phyloP scores from a whole-genome alignment of 2,888 invertebrate genomes.

The Melanostoma mellinum region DNA sequence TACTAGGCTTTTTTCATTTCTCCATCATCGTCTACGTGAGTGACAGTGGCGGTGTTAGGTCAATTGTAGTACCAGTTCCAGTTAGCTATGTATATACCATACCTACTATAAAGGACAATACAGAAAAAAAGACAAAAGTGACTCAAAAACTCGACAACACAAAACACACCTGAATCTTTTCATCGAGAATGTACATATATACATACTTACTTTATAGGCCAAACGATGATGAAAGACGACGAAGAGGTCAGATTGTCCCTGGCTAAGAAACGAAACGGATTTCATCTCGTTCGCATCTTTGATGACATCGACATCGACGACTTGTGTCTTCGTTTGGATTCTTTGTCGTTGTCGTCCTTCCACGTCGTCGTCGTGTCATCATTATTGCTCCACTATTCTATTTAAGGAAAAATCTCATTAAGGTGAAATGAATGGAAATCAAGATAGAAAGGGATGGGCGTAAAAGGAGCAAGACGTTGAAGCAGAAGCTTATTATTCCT shows the following conservation, averaged over 20 bases:
- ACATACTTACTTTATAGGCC: slow-evolving; percentile 37
- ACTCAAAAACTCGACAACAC: slow-evolving; percentile 39
- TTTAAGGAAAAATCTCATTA: slow-evolving; percentile 72
- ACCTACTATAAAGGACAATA: slow-evolving; percentile 1
- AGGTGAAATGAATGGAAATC: slow-evolving; percentile 70
- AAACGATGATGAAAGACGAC: slow-evolving; percentile 32
- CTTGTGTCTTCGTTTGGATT: slow-evolving; percentile 45
- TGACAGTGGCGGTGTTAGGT: slow-evolving; percentile 59
- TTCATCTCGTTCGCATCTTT: slow-evolving; percentile 63
- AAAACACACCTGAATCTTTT: slow-evolving; percentile 61
- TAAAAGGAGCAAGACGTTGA: slow-evolving; percentile 61
- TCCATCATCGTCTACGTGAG: slow-evolving; percentile 32
- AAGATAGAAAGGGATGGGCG: slow-evolving; percentile 36
- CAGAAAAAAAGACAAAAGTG: slow-evolving; percentile 26
- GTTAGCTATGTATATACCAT: slow-evolving; percentile 34
- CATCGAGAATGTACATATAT: background rate
- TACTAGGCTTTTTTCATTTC: slow-evolving; percentile 37
- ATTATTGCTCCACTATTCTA: slow-evolving; percentile 70
- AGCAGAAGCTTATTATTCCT: slow-evolving; percentile 71
- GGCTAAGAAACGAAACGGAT: slow-evolving; percentile 57
- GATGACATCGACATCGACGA: slow-evolving; percentile 62
- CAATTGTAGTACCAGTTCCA: slow-evolving; percentile 61
- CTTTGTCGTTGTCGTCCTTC: slow-evolving; percentile 33
- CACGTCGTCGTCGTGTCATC: slow-evolving; percentile 45
- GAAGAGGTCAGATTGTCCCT: slow-evolving; percentile 53